Evolutionary conservation across 2,888 invertebrate genomes (phyloP), one percentile per base, ranked within the genome.

Genomic region (Bibio marci): DNA sequence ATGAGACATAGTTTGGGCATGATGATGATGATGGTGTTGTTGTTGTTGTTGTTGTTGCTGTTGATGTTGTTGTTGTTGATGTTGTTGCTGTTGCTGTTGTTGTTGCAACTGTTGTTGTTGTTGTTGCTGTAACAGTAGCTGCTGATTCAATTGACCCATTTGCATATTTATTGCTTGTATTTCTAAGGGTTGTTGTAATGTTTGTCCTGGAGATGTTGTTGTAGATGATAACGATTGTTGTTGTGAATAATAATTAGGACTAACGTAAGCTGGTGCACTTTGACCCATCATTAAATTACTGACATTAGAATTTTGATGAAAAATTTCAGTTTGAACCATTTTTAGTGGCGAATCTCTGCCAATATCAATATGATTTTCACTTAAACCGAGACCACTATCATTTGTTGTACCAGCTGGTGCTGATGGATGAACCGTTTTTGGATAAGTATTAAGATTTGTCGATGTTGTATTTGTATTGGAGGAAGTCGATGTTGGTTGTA

Each of bases 21-120:
- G 55, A 38, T 57, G 58, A 30, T 52, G 52, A 22, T 50, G 50
- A 38, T 51, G 53, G 30, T 51, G 49, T 42, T 51, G 49, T 43
- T 50, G 50, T 46, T 66, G 66, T 28, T 64, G 59, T 44, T 67
- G 61, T 18, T 51, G 48, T 40, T 64, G 58, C 67, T 58, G 40
- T 46, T 69, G 69, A 49, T 67, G 65, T 49, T 63, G 65, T 44
- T 71, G 63, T 50, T 69, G 71, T 41, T 58, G 57, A 38, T 55
- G 55, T 13, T 54, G 57, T 49, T 70, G 71, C n/a, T 49, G 44
- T 43, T 46, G 46, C 40, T 46, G 48, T 37, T 46, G 48, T 37
- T 47, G 35, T n/a, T 46, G 41, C 41, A 34, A 44, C 37, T 39
- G 43, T 34, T 42, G 46, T 45, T 43, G 17, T 43, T 44, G 22